A percentile compares a stretch with the other conserved stretches of the same genome.
phyloP scores from a whole-genome alignment of 2,797 vertebrate genomes.

The Malurus splendens region DNA sequence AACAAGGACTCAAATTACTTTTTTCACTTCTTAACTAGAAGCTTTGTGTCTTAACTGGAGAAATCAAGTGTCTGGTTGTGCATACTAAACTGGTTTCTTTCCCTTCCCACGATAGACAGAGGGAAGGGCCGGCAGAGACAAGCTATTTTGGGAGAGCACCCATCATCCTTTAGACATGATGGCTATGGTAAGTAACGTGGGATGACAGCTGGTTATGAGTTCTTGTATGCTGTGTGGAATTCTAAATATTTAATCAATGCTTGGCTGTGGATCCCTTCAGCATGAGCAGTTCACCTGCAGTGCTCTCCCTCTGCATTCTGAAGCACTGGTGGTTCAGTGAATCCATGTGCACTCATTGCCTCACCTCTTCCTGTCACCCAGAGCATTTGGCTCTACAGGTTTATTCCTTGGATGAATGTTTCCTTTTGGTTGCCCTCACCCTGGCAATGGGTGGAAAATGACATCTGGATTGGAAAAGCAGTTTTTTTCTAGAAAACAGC shows the following conservation, averaged over 20 bases:
- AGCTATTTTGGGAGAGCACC: constrained; percentile 95
- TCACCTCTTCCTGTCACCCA: neutral
- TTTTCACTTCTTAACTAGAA: constrained; percentile 61
- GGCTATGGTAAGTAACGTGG: constrained; percentile 84
- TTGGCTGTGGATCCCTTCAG: neutral
- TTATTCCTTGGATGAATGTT: neutral
- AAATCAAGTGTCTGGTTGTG: constrained; percentile 12
- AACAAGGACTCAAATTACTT: constrained; percentile 59
- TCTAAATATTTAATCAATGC: neutral
- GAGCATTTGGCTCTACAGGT: neutral
- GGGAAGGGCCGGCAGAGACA: constrained; percentile 91
- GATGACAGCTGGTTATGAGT: neutral
- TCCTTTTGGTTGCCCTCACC: neutral
- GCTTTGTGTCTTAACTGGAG: constrained; percentile 68
- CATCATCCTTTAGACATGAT: constrained; percentile 91
- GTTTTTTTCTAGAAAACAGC: neutral
- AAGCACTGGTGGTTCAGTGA: neutral
- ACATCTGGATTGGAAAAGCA: neutral
- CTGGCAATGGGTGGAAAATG: neutral
- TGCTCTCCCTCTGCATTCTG: neutral
- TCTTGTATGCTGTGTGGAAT: neutral
- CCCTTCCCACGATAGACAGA: constrained; percentile 80
- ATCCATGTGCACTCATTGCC: neutral
- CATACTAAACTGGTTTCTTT: constrained; percentile 67
- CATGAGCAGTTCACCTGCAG: neutral